Evolutionary conservation across 92 coral and sea anemone genomes (phyloP), one percentile per base, ranked within the genome.

Genomic region (Palythoa grandis): DNA sequence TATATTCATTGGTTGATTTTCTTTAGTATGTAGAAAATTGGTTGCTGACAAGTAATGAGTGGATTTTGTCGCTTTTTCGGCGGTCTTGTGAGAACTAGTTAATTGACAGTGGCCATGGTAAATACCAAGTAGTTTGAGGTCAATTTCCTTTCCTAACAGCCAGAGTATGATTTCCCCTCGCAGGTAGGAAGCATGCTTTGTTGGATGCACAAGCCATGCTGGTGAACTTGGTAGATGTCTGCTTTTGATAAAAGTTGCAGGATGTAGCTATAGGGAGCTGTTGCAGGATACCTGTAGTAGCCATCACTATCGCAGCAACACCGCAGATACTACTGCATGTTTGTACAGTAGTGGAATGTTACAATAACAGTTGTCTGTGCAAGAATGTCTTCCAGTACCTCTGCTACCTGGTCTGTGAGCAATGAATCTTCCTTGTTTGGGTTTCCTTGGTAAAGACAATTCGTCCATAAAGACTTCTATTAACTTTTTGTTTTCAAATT

Each of bases 81-180:
- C 52, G 10, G 75, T 24, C 9, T 70, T 39, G 50, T 35, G 7
- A 14, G 76, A 71, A 38, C 43, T 35, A 35, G 23, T 5, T 35
- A 20, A 71, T 37, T 37, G 16, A 35, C 19, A 71, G 76, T 71
- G 76, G 76, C 29, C 50, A 63, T 19, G 69, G 69, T 63, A 17
- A 20, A 24, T 48, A 52, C 88, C 93, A 69, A 90, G 78, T 35
- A 87, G 48, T 22, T 75, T 24, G 29, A 90, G 75, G 77, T 90
- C 90, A n/a, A 90, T 39, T 25, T 82, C 88, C 77, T 83, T 82
- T 38, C 80, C 79, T 65, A 69, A 53, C 15, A 83, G 24, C 90
- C 93, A 90, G 72, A 76, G 76, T 39, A 90, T 90, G 15, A 90
- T 78, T n/a, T 87, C 93, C 63, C 71, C 47, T 87, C 93, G 69